Base-by-base conservation (phyloP, 2,113 vertebrate species). In the Bothrops jararaca region DNA sequence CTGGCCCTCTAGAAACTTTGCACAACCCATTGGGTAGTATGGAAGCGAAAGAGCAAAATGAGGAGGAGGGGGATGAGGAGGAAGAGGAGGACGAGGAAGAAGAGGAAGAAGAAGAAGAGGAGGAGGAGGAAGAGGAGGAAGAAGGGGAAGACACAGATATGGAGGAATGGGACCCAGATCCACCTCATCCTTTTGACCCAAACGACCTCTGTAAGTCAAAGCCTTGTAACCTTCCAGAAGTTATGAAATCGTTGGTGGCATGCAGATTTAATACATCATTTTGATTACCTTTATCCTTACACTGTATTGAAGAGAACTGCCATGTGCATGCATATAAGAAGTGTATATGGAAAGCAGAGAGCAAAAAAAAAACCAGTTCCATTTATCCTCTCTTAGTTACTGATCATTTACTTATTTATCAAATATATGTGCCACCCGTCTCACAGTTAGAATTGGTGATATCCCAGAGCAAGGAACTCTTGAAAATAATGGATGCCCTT, bases 121-220 rank as follows among this genome's bases (percentile, higher is more conserved):
- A 92, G 0, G 92, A 92, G 0, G 98, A 98, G 2, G 98, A 96
- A 3, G 95, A 98, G 0, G 96, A 97, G 2, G 97, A 97, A 5
- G 98, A 98, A 0, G 98, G 97, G 5, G 98, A 98, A 69, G 99
- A 99, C 93, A 98, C 99, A 0, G 99, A 99, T 91, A 95, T 99
- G 95, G 99, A 99, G 3, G 99, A 99, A 80, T 99, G 99, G 99
- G 99, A 99, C 88, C 98, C 98, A 12, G 98, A 97, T 85, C 98
- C 98, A 0, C 98, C 97, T 85, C 97, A 98, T 58, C 98, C 98
- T 0, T 99, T 99, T 90, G 98, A 98, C 95, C 99, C 99, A 3
- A 99, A 99, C 50, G 98, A 97, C 96, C 97, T 99, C 42, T 99
- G 99, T 99, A 97, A 98, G 99, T 97, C 29, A 10, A 22, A 42